Percentiles rank a stretch among this genome's conserved stretches.
phyloP scores from a whole-genome alignment of 2,888 invertebrate genomes.

The Neocrepidodera transversa region DNA sequence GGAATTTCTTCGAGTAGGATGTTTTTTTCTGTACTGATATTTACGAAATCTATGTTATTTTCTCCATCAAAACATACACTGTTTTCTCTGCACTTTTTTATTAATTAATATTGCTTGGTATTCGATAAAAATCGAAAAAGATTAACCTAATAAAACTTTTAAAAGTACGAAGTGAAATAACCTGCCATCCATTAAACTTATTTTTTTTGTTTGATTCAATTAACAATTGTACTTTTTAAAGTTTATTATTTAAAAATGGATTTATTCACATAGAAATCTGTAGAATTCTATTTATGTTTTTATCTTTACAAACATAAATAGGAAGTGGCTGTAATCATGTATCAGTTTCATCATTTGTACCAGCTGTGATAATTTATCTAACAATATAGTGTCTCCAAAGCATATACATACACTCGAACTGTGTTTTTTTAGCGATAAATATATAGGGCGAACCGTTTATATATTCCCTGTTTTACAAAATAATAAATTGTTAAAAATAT shows the following conservation, averaged over 20 bases:
- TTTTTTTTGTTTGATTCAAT: conserved; percentile 38
- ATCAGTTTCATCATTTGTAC: conserved; percentile 37
- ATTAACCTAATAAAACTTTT: conserved; percentile 45
- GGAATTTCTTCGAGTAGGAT: too few relatives aligned
- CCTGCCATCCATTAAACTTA: conserved; percentile 51
- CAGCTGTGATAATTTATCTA: conserved; percentile 3
- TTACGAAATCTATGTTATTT: background rate
- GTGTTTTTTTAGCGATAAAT: too few relatives aligned
- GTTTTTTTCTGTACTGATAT: background rate
- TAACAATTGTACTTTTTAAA: conserved; percentile 51
- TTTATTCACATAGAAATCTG: conserved; percentile 46
- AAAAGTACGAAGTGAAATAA: conserved; percentile 52
- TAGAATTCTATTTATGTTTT: conserved; percentile 50
- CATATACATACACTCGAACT: background rate
- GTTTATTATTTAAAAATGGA: conserved; percentile 45
- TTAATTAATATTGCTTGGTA: conserved; percentile 13
- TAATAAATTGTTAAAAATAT: too few relatives aligned
- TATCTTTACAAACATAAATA: conserved; percentile 45
- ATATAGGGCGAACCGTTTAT: too few relatives aligned
- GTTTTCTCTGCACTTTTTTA: conserved; percentile 23
- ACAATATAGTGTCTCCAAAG: background rate
- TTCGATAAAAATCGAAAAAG: conserved; percentile 20
- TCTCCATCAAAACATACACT: conserved; percentile 4
- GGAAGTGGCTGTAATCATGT: conserved; percentile 48
- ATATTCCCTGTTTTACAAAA: too few relatives aligned